Evolutionary conservation across 2,113 vertebrate genomes (phyloP).

Genomic region (Rana temporaria): DNA sequence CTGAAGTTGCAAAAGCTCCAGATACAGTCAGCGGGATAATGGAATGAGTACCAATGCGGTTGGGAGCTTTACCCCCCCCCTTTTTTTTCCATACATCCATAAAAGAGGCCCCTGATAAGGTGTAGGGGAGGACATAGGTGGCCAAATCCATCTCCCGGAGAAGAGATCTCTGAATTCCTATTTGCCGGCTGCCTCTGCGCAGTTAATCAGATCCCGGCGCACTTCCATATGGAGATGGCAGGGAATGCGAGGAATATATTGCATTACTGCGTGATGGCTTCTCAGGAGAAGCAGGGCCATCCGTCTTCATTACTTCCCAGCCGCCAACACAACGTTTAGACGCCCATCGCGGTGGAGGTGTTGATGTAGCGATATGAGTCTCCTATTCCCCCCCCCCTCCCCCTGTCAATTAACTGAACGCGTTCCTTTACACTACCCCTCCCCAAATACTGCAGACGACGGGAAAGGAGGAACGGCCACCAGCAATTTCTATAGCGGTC

Average conservation of each 20-base stretch:
- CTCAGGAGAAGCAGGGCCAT: background rate
- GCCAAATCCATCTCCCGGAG: no score
- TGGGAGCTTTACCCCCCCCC: no score
- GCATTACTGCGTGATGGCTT: background rate
- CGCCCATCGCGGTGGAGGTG: slow-evolving; percentile 2
- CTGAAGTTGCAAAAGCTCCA: no score
- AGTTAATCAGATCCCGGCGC: background rate
- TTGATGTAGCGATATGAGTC: background rate
- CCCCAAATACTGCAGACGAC: background rate
- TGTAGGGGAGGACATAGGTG: no score
- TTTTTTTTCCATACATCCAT: no score
- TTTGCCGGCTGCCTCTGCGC: no score
- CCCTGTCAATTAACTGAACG: slow-evolving; percentile 4
- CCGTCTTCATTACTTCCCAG: slow-evolving; percentile 24
- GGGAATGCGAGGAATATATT: slow-evolving; percentile 2
- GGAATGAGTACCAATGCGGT: no score
- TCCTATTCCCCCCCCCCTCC: background rate
- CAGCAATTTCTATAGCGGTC: no score
- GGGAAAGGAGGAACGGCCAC: background rate
- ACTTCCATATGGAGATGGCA: background rate
- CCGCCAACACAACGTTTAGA: background rate
- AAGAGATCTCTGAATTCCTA: no score
- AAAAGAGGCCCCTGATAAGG: no score
- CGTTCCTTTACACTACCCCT: background rate
- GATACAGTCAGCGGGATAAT: no score